Conservation (phyloP, 2,888 invertebrate species). For the Enchytraeus crypticus region DNA sequence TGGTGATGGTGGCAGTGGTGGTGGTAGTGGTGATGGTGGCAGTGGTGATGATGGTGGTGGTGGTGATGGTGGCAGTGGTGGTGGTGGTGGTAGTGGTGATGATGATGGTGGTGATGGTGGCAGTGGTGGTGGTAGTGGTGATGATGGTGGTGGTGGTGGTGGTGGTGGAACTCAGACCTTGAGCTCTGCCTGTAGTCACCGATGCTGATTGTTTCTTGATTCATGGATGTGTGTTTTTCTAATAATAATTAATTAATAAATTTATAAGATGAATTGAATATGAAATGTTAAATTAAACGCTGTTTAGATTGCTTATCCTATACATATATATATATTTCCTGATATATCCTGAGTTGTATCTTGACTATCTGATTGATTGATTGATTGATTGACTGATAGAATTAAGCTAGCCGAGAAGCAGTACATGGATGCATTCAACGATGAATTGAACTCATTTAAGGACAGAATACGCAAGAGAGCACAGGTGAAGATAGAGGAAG, state of each 20-base stretch:
- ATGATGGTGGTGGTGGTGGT: too few species aligned
- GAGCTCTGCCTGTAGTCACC: too few species aligned
- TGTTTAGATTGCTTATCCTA: neutral
- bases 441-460: conserved; percentile 81
- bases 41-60: neutral
- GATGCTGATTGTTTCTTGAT: too few species aligned
- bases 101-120: neutral
- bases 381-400: conserved; percentile 50
- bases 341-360: neutral
- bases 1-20: neutral
- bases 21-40: neutral
- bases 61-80: neutral
- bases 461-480: conserved; percentile 74
- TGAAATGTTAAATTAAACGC: neutral
- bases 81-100: neutral
- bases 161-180: too few species aligned
- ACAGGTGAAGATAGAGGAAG: conserved; percentile 75
- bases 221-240: too few species aligned
- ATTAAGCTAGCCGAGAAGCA: conserved; percentile 86
- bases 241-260: neutral
- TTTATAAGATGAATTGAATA: neutral
- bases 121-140: too few species aligned
- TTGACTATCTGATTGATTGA: too few species aligned
- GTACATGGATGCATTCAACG: conserved; percentile 86
- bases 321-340: neutral